Evolutionary conservation across 2,888 invertebrate genomes (phyloP).

Genomic region (Campoletis raptor): DNA sequence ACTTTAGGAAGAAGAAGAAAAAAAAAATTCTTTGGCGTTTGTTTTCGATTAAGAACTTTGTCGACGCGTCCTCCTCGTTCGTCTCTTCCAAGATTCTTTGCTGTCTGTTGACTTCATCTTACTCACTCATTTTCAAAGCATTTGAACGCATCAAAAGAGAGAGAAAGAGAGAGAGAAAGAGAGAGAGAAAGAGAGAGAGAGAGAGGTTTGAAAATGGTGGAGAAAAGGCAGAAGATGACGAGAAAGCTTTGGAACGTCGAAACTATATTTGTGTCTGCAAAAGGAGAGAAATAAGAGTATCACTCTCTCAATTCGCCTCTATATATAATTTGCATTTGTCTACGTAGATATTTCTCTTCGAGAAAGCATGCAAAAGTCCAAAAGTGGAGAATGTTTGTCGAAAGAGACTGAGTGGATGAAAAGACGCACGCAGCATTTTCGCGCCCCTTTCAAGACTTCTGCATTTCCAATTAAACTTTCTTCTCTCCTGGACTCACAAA

Average conservation of each 20-base stretch:
- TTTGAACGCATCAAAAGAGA: conserved; percentile 49
- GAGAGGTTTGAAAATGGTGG: conserved; percentile 17
- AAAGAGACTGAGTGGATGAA: conserved; percentile 38
- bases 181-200: conserved; percentile 11
- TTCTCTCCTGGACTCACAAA: conserved; percentile 72
- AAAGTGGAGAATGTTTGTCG: conserved; percentile 27
- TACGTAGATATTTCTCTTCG: background rate
- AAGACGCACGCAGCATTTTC: conserved; percentile 52
- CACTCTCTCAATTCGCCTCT: conserved; percentile 16
- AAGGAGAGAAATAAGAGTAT: conserved; percentile 16
- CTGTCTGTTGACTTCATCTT: conserved; percentile 30
- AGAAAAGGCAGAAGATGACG: conserved; percentile 47
- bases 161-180: background rate
- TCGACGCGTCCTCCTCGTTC: conserved; percentile 38
- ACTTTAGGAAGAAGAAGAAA: conserved; percentile 52
- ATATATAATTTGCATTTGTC: conserved; percentile 2
- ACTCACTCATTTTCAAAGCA: conserved; percentile 58
- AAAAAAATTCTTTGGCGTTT: conserved; percentile 23
- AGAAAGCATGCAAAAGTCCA: conserved; percentile 31
- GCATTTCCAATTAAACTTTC: conserved; percentile 78
- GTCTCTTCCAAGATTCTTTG: conserved; percentile 45
- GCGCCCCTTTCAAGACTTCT: conserved; percentile 46
- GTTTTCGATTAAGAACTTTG: conserved; percentile 57
- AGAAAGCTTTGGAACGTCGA: conserved; percentile 49
- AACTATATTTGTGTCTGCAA: conserved; percentile 47